These are phyloP conservation scores for Montipora cactus DNA, from an alignment of 64 coral and sea anemone species.

Conservation along the genomic window DNA sequence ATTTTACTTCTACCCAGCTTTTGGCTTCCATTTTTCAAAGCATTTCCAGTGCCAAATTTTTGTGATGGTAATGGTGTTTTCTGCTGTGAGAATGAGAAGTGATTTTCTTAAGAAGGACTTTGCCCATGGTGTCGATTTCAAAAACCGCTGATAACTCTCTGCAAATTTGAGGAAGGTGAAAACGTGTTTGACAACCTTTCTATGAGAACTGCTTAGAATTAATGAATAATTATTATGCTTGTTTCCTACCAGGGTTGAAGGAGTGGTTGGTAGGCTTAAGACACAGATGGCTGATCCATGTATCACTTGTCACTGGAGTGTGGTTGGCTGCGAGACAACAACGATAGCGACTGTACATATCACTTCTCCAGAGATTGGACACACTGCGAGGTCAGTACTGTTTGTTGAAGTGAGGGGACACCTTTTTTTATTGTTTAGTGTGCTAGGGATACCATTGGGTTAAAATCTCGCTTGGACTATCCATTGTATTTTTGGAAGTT, in stretches of 20 bases:
- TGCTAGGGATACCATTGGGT: no score
- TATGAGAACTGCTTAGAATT: no score
- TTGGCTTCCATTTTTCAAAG: no score
- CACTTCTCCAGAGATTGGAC: slow-evolving; percentile 66
- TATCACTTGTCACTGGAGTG: slow-evolving; percentile 86
- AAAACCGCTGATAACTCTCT: not conserved
- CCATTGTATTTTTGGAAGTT: no score
- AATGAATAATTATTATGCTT: not conserved
- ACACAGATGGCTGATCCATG: slow-evolving; percentile 66
- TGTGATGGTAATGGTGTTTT: no score
- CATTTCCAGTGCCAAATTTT: no score
- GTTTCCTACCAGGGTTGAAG: slow-evolving; percentile 51
- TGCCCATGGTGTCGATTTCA: no score
- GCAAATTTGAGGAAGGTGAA: not conserved
- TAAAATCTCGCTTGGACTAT: no score
- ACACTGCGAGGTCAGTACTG: slow-evolving; percentile 57
- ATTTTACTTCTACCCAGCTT: not conserved
- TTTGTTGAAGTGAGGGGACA: not conserved
- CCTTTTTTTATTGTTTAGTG: no score
- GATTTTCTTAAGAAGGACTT: no score
- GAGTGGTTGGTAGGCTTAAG: slow-evolving; percentile 64
- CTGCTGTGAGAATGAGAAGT: no score
- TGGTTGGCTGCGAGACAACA: slow-evolving; percentile 66
- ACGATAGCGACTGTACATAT: slow-evolving; percentile 74
- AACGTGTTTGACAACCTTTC: no score